phyloP scores from a whole-genome alignment of 2,797 vertebrate genomes.

The Aplochiton taeniatus region DNA sequence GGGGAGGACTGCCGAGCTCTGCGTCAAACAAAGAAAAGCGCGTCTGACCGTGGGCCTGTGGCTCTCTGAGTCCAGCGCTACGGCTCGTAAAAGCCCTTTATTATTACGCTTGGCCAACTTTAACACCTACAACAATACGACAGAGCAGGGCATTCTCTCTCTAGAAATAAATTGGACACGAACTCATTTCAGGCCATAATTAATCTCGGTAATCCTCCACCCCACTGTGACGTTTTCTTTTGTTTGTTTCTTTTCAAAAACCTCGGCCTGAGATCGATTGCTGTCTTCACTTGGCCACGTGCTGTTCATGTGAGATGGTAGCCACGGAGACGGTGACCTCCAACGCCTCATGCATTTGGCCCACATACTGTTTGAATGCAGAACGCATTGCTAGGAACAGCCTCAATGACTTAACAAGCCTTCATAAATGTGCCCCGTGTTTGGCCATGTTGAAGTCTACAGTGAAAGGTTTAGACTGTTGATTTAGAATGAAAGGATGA shows the following conservation, averaged over 20 bases:
- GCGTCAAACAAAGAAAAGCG: slow-evolving; percentile 64
- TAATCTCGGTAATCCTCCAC: slow-evolving; percentile 67
- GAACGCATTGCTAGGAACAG: no score
- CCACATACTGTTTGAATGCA: no score
- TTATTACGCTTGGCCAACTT: slow-evolving; percentile 69
- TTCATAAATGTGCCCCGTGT: no score
- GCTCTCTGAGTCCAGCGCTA: slow-evolving; percentile 37
- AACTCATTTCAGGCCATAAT: slow-evolving; percentile 65
- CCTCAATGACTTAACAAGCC: no score
- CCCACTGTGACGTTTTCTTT: slow-evolving; percentile 10
- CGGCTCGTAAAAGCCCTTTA: slow-evolving; percentile 67
- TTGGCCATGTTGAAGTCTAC: not conserved
- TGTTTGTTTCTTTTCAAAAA: no score
- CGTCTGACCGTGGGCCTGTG: slow-evolving; percentile 39
- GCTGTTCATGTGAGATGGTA: slow-evolving; percentile 51
- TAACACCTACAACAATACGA: slow-evolving; percentile 76
- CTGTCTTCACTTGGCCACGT: slow-evolving; percentile 46
- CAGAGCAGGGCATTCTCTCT: slow-evolving; percentile 29
- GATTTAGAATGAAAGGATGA: slow-evolving; percentile 17
- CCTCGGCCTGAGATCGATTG: slow-evolving; percentile 53
- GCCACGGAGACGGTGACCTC: slow-evolving; percentile 18
- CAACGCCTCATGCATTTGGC: slow-evolving; percentile 33
- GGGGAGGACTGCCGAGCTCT: slow-evolving; percentile 58
- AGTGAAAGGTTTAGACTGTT: not conserved
- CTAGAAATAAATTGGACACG: slow-evolving; percentile 53